Evolutionary conservation across 2,797 vertebrate genomes (phyloP), one percentile per base, ranked within the genome.

Genomic region (Gymnopithys bicolor): DNA sequence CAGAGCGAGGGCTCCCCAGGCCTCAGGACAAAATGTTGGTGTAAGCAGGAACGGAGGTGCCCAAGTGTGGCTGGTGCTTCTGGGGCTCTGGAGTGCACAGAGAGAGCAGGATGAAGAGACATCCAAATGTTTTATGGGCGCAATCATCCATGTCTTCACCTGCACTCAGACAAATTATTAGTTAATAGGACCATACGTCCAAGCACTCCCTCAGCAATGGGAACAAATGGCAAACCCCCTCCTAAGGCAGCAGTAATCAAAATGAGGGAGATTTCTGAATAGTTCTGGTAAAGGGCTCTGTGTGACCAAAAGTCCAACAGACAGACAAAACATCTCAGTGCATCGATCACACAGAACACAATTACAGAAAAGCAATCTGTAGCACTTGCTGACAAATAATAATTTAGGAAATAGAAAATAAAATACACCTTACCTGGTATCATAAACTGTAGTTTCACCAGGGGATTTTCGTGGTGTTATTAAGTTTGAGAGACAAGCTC

Each of bases 401-500:
- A 84, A 94, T 92, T 92, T 91, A 86, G 76, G 62, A 94, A 88
- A 94, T 63, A 75, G 91, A 87, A 55, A 94, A 92, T 63, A 93
- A 96, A 97, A 92, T 76, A 73, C 43, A 87, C 14, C 53, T 33
- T 78, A 71, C 73, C 53, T 78, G 69, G 64, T 80, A 78, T 71
- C 66, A 59, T 88, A 91, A 94, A 83, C 75, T 87, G 53, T 48
- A 94, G 37, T 45, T 89, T 94, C 81, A 71, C 43, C 27, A 35
- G 49, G 68, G 66, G 60, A 84, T 89, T 95, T 93, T 87, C 80
- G 37, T 4, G 1, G 27, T 68, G 71, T 85, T 94, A 95, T 95
- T 94, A 93, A 74, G 85, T 92, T 77, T 95, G 95, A 96, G 73
- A 96, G 94, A 90, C 91, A 96, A 92, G 81, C 76, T 91, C 79